A percentile compares a stretch with the other conserved stretches of the same genome.
phyloP scores from a whole-genome alignment of 2,113 vertebrate genomes.

The Triplophysa tibetana region DNA sequence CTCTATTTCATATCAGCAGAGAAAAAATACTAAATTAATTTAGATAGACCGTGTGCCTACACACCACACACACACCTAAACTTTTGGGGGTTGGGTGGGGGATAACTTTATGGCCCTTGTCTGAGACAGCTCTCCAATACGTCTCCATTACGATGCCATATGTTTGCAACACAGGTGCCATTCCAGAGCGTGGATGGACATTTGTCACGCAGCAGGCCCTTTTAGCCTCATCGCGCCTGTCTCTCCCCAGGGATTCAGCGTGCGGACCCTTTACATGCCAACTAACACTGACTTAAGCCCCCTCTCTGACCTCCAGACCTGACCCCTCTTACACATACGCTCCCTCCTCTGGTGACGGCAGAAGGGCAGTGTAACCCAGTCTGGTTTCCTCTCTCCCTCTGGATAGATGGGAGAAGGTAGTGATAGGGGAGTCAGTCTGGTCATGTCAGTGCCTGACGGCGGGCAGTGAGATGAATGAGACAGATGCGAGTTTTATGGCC shows the following conservation, averaged over 20 bases:
- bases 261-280: conserved; percentile 37
- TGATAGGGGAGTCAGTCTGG: neutral
- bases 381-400: neutral
- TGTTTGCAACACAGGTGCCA: conserved; percentile 51
- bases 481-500: conserved; percentile 49
- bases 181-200: conserved; percentile 30
- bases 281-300: conserved; percentile 38
- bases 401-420: neutral
- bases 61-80: conserved; percentile 29
- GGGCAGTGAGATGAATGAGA: conserved; percentile 24
- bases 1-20: conserved; percentile 4
- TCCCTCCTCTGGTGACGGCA: conserved; percentile 27
- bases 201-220: conserved; percentile 42
- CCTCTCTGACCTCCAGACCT: conserved; percentile 36
- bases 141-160: conserved; percentile 43
- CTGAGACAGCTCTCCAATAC: conserved; percentile 37
- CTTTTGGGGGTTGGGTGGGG: neutral
- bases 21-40: conserved; percentile 1
- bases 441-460: neutral
- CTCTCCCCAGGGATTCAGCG: conserved; percentile 10
- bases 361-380: conserved; percentile 26
- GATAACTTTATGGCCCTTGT: conserved; percentile 42
- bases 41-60: neutral
- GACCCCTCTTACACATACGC: conserved; percentile 32
- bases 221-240: conserved; percentile 7